These are phyloP conservation scores for Carassius carassius DNA, from an alignment of 2,113 vertebrate genomes.

Conservation along the genomic window DNA sequence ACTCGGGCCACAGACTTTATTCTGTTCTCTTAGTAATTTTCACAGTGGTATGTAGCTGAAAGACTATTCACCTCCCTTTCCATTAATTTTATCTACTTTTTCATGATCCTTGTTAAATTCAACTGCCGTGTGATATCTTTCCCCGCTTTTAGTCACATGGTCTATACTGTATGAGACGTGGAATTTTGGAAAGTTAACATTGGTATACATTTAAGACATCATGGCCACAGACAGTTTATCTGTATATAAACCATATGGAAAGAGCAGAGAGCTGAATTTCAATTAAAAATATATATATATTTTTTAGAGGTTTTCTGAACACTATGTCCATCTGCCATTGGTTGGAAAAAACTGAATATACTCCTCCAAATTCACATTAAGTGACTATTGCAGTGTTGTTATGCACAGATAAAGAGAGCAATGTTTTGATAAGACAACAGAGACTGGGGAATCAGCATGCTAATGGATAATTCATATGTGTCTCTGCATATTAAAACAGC, in stretches of 20 bases:
- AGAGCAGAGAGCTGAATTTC: background rate
- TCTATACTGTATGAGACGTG: background rate
- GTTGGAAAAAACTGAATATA: background rate
- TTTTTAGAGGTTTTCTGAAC: background rate
- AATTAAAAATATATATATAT: background rate
- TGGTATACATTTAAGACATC: background rate
- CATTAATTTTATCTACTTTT: constrained; percentile 48
- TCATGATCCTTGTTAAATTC: constrained; percentile 37
- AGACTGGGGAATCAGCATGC: background rate
- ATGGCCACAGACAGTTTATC: background rate
- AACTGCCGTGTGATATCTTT: constrained; percentile 9
- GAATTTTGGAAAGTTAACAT: constrained; percentile 5
- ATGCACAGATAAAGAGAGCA: background rate
- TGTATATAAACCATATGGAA: background rate
- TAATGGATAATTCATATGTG: constrained; percentile 24
- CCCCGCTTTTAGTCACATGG: background rate
- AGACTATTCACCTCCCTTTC: constrained; percentile 37
- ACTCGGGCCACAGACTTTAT: constrained; percentile 35
- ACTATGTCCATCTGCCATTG: background rate
- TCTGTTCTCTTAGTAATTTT: constrained; percentile 47
- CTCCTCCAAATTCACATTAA: background rate
- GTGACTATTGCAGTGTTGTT: background rate
- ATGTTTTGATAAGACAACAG: background rate
- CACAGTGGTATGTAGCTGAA: constrained; percentile 31
- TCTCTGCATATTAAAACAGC: constrained; percentile 5